Percentiles rank a stretch among this genome's conserved stretches.
phyloP scores from a whole-genome alignment of 2,888 invertebrate species.

The Apamea epomidion region DNA sequence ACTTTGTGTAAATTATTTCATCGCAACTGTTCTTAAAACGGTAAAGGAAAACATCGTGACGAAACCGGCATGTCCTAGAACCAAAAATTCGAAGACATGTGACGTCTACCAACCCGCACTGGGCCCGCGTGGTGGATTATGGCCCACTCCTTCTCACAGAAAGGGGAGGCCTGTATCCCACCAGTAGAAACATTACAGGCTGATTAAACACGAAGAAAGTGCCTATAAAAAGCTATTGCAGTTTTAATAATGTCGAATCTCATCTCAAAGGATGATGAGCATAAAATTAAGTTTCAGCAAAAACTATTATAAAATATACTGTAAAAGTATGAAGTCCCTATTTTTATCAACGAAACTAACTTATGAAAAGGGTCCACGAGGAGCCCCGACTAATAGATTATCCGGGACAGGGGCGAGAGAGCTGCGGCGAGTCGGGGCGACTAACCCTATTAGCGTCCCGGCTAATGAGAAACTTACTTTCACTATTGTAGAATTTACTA shows the following conservation, averaged over 20 bases:
- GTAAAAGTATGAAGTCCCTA: background rate
- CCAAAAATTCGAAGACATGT: no score
- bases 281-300: slow-evolving; percentile 1
- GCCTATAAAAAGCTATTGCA: background rate
- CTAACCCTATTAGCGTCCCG: slow-evolving; percentile 48
- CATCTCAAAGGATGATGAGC: background rate
- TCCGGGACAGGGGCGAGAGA: slow-evolving; percentile 1
- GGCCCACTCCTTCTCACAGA: background rate
- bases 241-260: background rate
- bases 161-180: background rate
- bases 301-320: background rate
- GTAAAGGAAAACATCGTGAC: no score
- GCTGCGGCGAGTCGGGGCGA: slow-evolving; percentile 10
- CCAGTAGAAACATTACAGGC: background rate
- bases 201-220: background rate
- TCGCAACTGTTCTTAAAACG: no score
- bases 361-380: slow-evolving; percentile 11
- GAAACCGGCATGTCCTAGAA: no score
- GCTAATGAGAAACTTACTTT: slow-evolving; percentile 46
- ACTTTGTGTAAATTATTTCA: no score
- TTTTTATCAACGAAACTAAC: slow-evolving; percentile 19
- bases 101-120: background rate
- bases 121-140: background rate
- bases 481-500: slow-evolving; percentile 14
- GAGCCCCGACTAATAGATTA: slow-evolving; percentile 36